A percentile compares a stretch with the other conserved stretches of the same genome.
phyloP scores from a whole-genome alignment of 2,888 invertebrate genomes.

The Dichetophora obliterata region DNA sequence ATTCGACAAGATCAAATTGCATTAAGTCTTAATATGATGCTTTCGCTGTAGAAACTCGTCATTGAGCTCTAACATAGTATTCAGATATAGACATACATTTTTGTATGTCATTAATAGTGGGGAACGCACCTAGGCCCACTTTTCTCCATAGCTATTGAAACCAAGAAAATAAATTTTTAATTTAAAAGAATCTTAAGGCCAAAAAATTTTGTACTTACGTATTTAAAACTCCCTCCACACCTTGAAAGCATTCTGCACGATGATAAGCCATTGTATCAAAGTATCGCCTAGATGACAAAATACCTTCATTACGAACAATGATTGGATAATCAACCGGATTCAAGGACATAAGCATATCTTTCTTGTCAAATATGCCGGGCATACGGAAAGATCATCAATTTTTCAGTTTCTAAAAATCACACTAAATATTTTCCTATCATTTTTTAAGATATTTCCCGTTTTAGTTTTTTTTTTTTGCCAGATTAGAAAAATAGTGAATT shows the following conservation, averaged over 20 bases:
- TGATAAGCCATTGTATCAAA: constrained; percentile 68
- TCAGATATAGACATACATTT: constrained; percentile 71
- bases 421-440: no score
- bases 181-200: no score
- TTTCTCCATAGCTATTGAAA: constrained; percentile 69
- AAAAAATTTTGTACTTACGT: no score
- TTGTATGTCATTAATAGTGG: constrained; percentile 76
- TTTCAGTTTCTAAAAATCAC: constrained; percentile 26
- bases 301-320: constrained; percentile 70
- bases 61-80: constrained; percentile 70
- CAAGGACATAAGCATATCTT: constrained; percentile 67
- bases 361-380: constrained; percentile 62
- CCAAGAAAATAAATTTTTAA: no score
- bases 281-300: constrained; percentile 68
- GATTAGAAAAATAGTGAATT: no score
- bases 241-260: constrained; percentile 59
- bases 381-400: constrained; percentile 68
- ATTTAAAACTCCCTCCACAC: constrained; percentile 52
- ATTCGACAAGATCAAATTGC: no score
- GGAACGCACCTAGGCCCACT: constrained; percentile 76
- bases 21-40: no score
- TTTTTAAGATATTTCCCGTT: no score
- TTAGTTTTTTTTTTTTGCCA: no score
- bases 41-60: constrained; percentile 51
- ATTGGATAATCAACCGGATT: constrained; percentile 72